A percentile compares a stretch with the other conserved stretches of the same genome.
phyloP scores from a whole-genome alignment of 2,113 vertebrate genomes.

The Ameiurus melas region DNA sequence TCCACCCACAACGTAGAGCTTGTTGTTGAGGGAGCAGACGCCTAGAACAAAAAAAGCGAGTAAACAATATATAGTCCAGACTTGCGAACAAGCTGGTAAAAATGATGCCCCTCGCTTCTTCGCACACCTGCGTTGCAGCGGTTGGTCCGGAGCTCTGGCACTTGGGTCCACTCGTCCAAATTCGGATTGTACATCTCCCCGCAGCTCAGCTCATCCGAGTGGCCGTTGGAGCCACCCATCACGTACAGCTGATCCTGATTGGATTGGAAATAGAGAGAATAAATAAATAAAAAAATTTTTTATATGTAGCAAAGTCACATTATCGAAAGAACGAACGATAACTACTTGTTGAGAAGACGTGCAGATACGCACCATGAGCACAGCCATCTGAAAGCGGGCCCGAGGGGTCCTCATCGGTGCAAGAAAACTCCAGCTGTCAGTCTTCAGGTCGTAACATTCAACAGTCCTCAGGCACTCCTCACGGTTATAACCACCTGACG shows the following conservation, averaged over 20 bases:
- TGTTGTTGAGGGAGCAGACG: conserved; percentile 90
- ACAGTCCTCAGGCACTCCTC: conserved; percentile 97
- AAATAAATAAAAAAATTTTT: no score
- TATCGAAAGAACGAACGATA: background rate
- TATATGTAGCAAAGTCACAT: background rate
- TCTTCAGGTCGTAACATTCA: conserved; percentile 89
- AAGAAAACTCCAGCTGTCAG: conserved; percentile 89
- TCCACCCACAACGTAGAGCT: conserved; percentile 92
- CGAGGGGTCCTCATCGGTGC: conserved; percentile 95
- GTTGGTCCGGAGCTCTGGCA: conserved; percentile 93
- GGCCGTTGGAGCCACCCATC: conserved; percentile 95
- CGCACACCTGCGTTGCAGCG: conserved; percentile 92
- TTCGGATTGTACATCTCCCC: conserved; percentile 92
- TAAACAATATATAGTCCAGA: background rate
- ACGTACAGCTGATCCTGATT: conserved; percentile 91
- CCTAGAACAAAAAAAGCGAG: conserved; percentile 66
- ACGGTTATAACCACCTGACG: conserved; percentile 92
- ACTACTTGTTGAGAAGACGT: background rate
- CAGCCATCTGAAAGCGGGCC: conserved; percentile 98
- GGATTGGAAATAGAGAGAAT: background rate
- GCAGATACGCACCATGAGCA: conserved; percentile 80
- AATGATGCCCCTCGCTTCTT: background rate
- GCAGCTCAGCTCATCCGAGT: conserved; percentile 95
- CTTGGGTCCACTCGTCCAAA: conserved; percentile 87
- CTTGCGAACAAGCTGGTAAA: background rate